These are phyloP conservation scores for Eulemur macaco DNA, from an alignment of 2,113 vertebrate species.

Conservation along the genomic window DNA sequence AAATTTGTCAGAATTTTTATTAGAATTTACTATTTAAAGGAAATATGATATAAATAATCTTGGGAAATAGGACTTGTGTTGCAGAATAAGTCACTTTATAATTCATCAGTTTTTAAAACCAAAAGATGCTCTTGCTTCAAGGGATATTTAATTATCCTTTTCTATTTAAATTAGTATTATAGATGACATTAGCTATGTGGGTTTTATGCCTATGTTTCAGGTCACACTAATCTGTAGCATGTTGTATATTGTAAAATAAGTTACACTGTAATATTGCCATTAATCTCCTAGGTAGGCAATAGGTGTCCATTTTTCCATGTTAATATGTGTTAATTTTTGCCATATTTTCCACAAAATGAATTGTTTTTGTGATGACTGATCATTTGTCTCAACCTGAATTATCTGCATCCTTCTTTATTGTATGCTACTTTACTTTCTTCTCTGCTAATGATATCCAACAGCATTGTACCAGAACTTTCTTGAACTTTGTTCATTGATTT, in stretches of 20 bases:
- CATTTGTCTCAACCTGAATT: not conserved
- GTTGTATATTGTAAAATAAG: not conserved
- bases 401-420: not conserved
- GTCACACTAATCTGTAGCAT: not conserved
- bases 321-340: not conserved
- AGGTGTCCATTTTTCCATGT: not conserved
- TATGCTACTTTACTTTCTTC: not conserved
- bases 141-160: not conserved
- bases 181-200: not conserved
- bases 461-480: not conserved
- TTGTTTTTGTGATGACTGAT: not conserved
- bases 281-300: not conserved
- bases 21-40: slow-evolving; percentile 31
- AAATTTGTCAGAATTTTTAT: slow-evolving; percentile 17
- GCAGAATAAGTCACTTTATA: not conserved
- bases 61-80: not conserved
- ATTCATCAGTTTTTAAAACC: not conserved
- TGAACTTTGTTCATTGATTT: slow-evolving; percentile 14
- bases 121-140: not conserved
- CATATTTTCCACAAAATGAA: not conserved
- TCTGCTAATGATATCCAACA: not conserved
- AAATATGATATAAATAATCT: not conserved
- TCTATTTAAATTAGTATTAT: not conserved
- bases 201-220: not conserved
- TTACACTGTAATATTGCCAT: not conserved